phyloP scores from a whole-genome alignment of 1,140 invertebrate genomes.

The Cataglyphis hispanica region DNA sequence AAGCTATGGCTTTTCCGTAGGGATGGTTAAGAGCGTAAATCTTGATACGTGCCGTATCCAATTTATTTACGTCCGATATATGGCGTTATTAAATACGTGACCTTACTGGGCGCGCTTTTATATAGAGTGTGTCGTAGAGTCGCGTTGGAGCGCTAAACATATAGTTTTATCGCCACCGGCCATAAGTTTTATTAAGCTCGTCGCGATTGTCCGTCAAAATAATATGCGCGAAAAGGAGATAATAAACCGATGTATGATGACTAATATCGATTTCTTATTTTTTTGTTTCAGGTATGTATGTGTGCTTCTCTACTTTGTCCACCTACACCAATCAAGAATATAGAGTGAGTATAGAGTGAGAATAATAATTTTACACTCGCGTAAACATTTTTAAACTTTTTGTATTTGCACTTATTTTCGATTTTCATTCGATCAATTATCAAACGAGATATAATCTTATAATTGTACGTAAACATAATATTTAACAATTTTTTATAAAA shows the following conservation, averaged over 20 bases:
- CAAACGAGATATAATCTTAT: not conserved
- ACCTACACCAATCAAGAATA: not conserved
- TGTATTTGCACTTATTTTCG: not conserved
- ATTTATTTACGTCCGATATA: slow-evolving; percentile 71
- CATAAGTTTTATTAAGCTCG: slow-evolving; percentile 61
- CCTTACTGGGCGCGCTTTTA: slow-evolving; percentile 45
- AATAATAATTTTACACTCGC: not conserved
- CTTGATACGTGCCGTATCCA: slow-evolving; percentile 73
- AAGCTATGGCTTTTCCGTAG: slow-evolving; percentile 14
- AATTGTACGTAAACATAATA: not conserved
- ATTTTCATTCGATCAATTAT: not conserved
- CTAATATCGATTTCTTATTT: slow-evolving; percentile 50
- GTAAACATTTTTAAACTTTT: not conserved
- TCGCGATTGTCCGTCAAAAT: slow-evolving; percentile 49
- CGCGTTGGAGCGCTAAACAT: slow-evolving; percentile 34
- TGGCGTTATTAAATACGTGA: slow-evolving; percentile 76
- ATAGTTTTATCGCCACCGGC: slow-evolving; percentile 39
- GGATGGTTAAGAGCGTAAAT: slow-evolving; percentile 64
- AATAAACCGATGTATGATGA: slow-evolving; percentile 44
- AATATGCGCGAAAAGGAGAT: slow-evolving; percentile 9
- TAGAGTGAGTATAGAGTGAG: slow-evolving; percentile 60
- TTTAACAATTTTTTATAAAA: not conserved
- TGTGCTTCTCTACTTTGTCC: not conserved
- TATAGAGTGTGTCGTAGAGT: slow-evolving; percentile 31
- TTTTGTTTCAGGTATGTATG: slow-evolving; percentile 72